Base-by-base conservation (phyloP, 2,888 invertebrate genomes). In the Acronicta psi region DNA sequence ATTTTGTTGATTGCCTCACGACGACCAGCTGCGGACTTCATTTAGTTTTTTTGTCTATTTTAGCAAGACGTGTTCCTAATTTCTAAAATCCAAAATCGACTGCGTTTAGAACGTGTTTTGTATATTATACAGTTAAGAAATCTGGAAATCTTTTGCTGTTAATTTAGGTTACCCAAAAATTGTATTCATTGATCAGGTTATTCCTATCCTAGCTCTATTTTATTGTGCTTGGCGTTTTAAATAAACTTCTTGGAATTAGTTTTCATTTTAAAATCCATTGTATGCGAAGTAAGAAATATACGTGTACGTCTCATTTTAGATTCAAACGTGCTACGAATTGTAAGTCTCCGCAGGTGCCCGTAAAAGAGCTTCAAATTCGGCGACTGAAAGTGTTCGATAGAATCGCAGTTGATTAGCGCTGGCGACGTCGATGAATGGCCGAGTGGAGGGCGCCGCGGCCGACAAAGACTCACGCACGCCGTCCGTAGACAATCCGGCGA, bases 401-500 rank as follows among this genome's bases (percentile, higher is more conserved):
- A 76, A 75, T 83, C 77, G 81, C 75, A 77, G 85, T 86, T 90
- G 91, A 90, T 91, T 91, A 90, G 89, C 82, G 77, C 59, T 66
- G 69, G 65, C 75, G 84, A 81, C 79, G 79, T 45, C 83, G 80
- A 85, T 89, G 89, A 89, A 88, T 87, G 85, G 84, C 73, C 82
- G 79, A 65, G 75, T 69, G 69, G 74, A 77, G 81, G 81, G 81
- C 82, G 82, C 69, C 84, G 82, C 81, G 77, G 74, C 73, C 85
- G 81, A 89, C 91, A 90, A 91, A 90, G 90, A 86, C 86, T 85
- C 88, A 88, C 91, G 89, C 89, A 90, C 91, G 87, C 87, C 85
- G 84, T 86, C 88, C 90, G 87, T 90, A 92, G 93, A 92, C 92
- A 88, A 91, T 90, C 91, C 92, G 85, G 80, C 87, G 85, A 87